phyloP scores from a whole-genome alignment of 2,888 invertebrate species.

The Caenorhabditis sp. region DNA sequence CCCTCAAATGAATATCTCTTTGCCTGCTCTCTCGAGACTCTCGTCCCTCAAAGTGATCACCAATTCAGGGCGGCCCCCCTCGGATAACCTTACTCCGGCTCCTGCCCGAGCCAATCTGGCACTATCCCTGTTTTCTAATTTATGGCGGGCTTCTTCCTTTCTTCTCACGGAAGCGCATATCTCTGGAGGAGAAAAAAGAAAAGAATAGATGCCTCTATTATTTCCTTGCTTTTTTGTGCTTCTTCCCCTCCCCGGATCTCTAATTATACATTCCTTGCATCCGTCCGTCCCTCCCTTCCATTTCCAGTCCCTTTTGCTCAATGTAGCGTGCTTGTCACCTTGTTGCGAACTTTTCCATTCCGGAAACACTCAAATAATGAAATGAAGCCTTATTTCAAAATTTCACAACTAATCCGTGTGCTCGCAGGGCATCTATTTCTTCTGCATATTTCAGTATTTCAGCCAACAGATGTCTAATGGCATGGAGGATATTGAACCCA shows the following conservation, averaged over 20 bases:
- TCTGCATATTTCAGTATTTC: conserved; percentile 6
- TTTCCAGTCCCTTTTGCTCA: conserved; percentile 23
- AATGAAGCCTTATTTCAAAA: too few species aligned
- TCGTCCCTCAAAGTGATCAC: conserved; percentile 42
- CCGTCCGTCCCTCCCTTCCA: conserved; percentile 18
- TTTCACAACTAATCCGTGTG: too few species aligned
- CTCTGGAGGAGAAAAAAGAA: conserved; percentile 16
- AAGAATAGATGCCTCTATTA: conserved; percentile 34
- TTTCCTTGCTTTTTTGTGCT: conserved; percentile 17
- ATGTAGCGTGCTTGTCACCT: conserved; percentile 28
- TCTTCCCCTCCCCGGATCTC: conserved; percentile 31
- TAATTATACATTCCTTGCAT: conserved; percentile 51
- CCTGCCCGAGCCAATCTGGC: conserved; percentile 35
- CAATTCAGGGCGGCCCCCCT: conserved; percentile 29
- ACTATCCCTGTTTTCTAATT: conserved; percentile 43
- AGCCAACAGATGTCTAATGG: conserved; percentile 28
- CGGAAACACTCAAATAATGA: neutral
- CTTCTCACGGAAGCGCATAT: neutral
- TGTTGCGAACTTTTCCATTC: conserved; percentile 25
- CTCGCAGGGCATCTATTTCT: too few species aligned
- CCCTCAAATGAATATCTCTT: conserved; percentile 53
- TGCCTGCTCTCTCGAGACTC: conserved; percentile 5
- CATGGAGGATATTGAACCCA: conserved; percentile 39
- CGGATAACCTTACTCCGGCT: conserved; percentile 40
- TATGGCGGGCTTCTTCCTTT: conserved; percentile 32